A percentile compares a stretch with the other conserved stretches of the same genome.
Evolutionary conservation across 2,888 invertebrate species (phyloP).

Genomic region (Zygaena filipendulae): DNA sequence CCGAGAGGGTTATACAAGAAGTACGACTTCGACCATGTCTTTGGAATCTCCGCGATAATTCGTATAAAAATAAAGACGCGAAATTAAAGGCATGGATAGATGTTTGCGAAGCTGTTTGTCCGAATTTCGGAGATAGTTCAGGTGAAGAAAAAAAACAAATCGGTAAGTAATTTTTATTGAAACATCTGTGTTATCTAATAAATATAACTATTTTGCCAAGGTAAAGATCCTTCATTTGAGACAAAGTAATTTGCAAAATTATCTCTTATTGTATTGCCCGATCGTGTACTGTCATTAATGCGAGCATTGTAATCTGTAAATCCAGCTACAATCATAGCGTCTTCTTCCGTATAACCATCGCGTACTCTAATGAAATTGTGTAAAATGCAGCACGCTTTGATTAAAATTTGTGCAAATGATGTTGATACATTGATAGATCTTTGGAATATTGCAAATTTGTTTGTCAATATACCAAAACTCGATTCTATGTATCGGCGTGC

Average conservation of each 20-base stretch:
- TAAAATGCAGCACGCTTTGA: conserved; percentile 11
- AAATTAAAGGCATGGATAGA: conserved; percentile 5
- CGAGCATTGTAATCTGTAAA: no score
- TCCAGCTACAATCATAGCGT: conserved; percentile 8
- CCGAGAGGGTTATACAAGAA: conserved; percentile 4
- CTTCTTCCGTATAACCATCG: conserved; percentile 9
- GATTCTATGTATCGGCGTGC: conserved; percentile 14
- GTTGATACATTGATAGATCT: conserved; percentile 11
- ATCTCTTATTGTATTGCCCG: no score
- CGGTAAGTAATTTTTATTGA: conserved; percentile 4
- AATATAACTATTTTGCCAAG: conserved; percentile 2
- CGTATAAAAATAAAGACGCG: conserved; percentile 4
- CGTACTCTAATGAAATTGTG: conserved; percentile 11
- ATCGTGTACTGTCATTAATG: no score
- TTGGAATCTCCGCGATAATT: conserved; percentile 1
- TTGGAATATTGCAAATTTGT: conserved; percentile 12
- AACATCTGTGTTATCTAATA: conserved; percentile 1
- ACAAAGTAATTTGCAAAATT: no score
- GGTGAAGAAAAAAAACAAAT: conserved; percentile 2
- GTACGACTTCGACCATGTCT: conserved; percentile 4
- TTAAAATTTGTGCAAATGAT: conserved; percentile 5
- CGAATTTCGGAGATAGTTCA: conserved; percentile 4
- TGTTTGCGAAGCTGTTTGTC: conserved; percentile 3
- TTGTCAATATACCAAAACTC: conserved; percentile 12
- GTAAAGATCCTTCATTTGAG: conserved; percentile 1